Base-by-base conservation (phyloP, 2,888 invertebrate species). In the Eristalis intricaria region DNA sequence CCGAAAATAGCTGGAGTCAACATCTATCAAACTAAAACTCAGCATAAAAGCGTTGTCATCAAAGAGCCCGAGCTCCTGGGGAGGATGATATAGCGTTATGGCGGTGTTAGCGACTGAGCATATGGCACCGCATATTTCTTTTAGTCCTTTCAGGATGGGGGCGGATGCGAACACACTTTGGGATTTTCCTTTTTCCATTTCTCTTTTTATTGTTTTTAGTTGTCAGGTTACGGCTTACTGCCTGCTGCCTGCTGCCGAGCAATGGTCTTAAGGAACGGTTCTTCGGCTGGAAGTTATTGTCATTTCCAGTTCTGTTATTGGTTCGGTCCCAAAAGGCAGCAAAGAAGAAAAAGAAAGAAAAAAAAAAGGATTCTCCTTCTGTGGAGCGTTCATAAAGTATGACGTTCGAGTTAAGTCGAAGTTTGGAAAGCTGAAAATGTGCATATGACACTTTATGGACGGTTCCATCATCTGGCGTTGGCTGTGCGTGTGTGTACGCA, bases 21-120 rank as follows among this genome's bases (percentile, higher is more conserved):
- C 87, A 87, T 87, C 84, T 87, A 87, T 87, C 87, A 87, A 87
- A 87, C 84, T 84, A 87, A 78, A 84, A 84, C 84, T 84, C 87
- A 87, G 87, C 83, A 87, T 83, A 83, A 87, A 87, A 87, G 87
- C 75, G 75, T 78, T 87, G 84, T 87, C 87, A 84, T 87, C 87
- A 76, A 73, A 87, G 73, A 60, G 58, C 50, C 32, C 0, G 76
- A 50, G 29, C 81, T 69, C 68, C 50, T 61, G 61, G 50, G 29
- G 56, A 63, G 73, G 43, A 80, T 87, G 87, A 87, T 84, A 60
- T 87, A 87, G 43, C 79, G 73, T 84, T 87, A 84, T 84, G 84
- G 84, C 76, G 64, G 79, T 84, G 87, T 80, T 84, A 84, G 84
- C 73, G 84, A 60, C 79, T 79, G 65, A 80, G 84, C 87, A 87